Percentiles rank a stretch among this genome's conserved stretches.
These are phyloP conservation scores for Danionella cerebrum DNA, from an alignment of 2,113 vertebrate species.

Conservation along the genomic window DNA sequence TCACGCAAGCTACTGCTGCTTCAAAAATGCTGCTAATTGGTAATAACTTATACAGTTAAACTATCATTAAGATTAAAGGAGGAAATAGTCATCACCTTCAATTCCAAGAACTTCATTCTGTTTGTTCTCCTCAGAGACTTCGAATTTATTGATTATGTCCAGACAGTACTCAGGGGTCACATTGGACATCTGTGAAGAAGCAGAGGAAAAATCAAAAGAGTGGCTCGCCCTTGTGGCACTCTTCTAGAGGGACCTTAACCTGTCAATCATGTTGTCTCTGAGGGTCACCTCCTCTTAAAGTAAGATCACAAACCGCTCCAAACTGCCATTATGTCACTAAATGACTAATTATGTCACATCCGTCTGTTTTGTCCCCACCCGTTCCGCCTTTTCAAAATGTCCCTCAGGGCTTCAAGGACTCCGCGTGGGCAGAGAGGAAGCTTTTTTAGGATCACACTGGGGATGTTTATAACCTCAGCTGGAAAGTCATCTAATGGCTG, in stretches of 20 bases:
- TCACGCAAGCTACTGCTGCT: too few species aligned
- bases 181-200: slow-evolving; percentile 75
- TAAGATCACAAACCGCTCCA: not conserved
- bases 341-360: not conserved
- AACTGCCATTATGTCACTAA: not conserved
- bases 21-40: too few species aligned
- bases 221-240: not conserved
- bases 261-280: not conserved
- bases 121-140: slow-evolving; percentile 88
- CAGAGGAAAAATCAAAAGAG: not conserved
- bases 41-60: too few species aligned
- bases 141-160: slow-evolving; percentile 92
- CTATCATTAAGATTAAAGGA: not conserved
- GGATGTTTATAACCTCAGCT: slow-evolving; percentile 4
- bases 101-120: slow-evolving; percentile 80
- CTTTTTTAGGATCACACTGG: not conserved
- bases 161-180: slow-evolving; percentile 83
- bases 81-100: slow-evolving; percentile 73
- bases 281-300: not conserved
- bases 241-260: not conserved
- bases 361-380: not conserved
- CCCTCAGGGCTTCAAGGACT: not conserved
- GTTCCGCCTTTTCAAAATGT: not conserved
- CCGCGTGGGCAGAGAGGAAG: not conserved
- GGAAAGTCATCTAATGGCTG: not conserved